Conservation (phyloP, 2,888 invertebrate genomes). For the Abrostola tripartita region DNA sequence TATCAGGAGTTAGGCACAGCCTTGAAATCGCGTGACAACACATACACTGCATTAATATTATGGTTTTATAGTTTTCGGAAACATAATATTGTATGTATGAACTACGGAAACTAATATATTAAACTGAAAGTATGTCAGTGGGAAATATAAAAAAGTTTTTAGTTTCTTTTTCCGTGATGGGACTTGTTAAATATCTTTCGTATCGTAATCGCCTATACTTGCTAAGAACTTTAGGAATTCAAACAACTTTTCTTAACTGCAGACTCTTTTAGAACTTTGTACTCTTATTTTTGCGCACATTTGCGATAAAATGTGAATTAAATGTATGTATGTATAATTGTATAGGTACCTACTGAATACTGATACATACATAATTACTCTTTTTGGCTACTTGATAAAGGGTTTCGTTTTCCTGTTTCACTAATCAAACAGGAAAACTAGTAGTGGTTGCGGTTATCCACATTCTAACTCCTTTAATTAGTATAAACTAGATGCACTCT, state of each 20-base stretch:
- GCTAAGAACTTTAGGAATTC: not conserved
- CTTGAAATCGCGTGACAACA: conserved; percentile 27
- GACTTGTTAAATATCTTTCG: conserved; percentile 5
- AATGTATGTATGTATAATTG: no score
- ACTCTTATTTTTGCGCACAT: not conserved
- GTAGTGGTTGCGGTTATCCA: no score
- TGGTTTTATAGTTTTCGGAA: conserved; percentile 18
- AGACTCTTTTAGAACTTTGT: not conserved
- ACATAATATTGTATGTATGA: conserved; percentile 6
- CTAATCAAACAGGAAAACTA: no score
- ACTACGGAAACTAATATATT: conserved; percentile 14
- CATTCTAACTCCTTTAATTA: no score
- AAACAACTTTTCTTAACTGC: not conserved
- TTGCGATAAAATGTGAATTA: not conserved
- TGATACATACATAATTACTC: no score
- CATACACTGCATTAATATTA: conserved; percentile 16
- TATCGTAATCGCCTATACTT: not conserved
- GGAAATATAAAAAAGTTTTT: conserved; percentile 10
- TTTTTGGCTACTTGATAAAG: no score
- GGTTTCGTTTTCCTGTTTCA: no score
- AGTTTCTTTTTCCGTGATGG: conserved; percentile 13
- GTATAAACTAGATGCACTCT: no score
- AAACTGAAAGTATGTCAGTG: conserved; percentile 7
- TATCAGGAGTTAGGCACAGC: conserved; percentile 21
- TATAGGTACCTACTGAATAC: no score